phyloP scores from a whole-genome alignment of 2,888 invertebrate genomes.

The Cecidostiba fungosa region DNA sequence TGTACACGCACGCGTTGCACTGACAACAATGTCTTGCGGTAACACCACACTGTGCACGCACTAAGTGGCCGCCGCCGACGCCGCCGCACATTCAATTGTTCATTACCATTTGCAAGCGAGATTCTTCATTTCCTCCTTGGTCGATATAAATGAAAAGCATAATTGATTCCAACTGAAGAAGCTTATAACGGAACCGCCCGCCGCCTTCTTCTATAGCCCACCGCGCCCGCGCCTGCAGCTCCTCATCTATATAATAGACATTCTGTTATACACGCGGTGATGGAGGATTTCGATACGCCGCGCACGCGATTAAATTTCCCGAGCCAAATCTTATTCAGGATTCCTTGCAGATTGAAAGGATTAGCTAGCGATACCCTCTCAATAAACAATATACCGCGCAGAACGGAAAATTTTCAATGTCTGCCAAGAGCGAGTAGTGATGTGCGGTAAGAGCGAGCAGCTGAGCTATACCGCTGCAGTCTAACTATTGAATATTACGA shows the following conservation, averaged over 20 bases:
- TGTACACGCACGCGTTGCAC: slow-evolving; percentile 5
- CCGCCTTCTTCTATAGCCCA: not conserved
- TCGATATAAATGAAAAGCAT: slow-evolving; percentile 20
- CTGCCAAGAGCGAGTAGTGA: too few species aligned
- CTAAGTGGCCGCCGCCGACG: slow-evolving; percentile 26
- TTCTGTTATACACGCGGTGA: slow-evolving; percentile 51
- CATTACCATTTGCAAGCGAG: slow-evolving; percentile 49
- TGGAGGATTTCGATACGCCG: not conserved
- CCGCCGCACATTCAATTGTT: slow-evolving; percentile 47
- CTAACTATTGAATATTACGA: slow-evolving; percentile 48
- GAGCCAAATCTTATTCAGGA: too few species aligned
- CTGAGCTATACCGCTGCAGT: too few species aligned
- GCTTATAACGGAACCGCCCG: slow-evolving; percentile 28
- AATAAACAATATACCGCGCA: too few species aligned
- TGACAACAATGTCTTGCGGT: slow-evolving; percentile 62
- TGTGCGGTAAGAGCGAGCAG: too few species aligned
- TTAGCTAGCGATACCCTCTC: not conserved
- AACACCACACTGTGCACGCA: slow-evolving; percentile 46
- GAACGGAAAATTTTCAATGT: too few species aligned
- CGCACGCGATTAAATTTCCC: not conserved
- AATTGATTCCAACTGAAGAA: slow-evolving; percentile 41
- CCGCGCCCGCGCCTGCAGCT: not conserved
- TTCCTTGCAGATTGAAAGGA: not conserved
- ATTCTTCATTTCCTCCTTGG: not conserved
- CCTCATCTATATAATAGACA: slow-evolving; percentile 38